Percentiles rank a stretch among this genome's conserved stretches.
Conservation (phyloP, 2,888 invertebrate genomes). For the Eupithecia centaureata region DNA sequence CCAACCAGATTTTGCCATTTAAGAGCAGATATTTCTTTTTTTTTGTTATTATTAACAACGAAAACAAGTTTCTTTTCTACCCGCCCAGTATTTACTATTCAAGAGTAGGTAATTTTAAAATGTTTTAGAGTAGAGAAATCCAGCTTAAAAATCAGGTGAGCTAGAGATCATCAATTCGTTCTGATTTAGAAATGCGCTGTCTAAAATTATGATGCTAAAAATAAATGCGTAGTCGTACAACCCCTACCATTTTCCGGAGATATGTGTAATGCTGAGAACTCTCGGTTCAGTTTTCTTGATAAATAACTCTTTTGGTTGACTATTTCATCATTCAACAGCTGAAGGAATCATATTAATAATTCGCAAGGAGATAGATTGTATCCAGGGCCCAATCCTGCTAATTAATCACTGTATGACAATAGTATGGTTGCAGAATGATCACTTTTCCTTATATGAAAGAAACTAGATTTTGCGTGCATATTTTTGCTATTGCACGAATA, state of each 20-base stretch:
- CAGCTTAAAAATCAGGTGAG: constrained; percentile 49
- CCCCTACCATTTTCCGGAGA: constrained; percentile 49
- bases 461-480: no score
- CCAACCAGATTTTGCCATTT: no score
- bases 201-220: constrained; percentile 66
- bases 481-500: no score
- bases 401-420: no score
- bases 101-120: background rate
- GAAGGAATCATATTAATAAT: background rate
- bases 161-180: constrained; percentile 63
- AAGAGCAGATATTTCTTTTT: no score
- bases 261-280: background rate
- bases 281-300: background rate
- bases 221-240: constrained; percentile 58
- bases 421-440: no score
- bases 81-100: background rate
- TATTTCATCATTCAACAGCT: background rate
- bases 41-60: no score
- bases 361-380: background rate
- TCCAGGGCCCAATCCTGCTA: no score
- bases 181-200: constrained; percentile 61
- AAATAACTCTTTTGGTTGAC: background rate
- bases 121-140: background rate
- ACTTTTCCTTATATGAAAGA: no score
- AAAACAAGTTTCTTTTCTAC: background rate